A percentile compares a stretch with the other conserved stretches of the same genome.
Evolutionary conservation across 2,888 invertebrate species (phyloP).

Genomic region (Heterodera filipjevi): DNA sequence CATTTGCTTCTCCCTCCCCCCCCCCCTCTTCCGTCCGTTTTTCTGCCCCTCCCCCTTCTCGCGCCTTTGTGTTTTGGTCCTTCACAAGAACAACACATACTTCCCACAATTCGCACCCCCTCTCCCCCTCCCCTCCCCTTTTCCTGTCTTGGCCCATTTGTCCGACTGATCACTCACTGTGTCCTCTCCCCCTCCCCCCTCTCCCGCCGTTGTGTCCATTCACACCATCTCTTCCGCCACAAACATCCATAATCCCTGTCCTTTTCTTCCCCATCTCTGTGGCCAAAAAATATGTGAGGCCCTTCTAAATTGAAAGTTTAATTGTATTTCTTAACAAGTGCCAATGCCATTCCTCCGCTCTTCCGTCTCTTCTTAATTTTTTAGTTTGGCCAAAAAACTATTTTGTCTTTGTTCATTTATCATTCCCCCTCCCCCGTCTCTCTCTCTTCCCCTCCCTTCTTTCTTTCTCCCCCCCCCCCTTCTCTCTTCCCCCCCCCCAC

Average conservation of each 20-base stretch:
- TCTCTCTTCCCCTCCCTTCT: no score
- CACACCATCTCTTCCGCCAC: neutral
- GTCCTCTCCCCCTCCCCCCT: neutral
- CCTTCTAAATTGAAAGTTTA: neutral
- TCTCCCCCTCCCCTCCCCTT: neutral
- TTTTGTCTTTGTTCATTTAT: neutral
- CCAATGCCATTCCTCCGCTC: neutral
- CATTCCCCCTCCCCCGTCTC: neutral
- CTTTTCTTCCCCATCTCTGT: slow-evolving; percentile 47
- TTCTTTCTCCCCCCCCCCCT: no score
- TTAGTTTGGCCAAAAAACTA: neutral
- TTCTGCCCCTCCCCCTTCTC: neutral
- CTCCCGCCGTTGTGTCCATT: neutral
- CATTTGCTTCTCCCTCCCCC: neutral
- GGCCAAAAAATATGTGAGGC: slow-evolving; percentile 14
- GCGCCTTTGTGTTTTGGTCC: slow-evolving; percentile 11
- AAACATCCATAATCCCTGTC: neutral
- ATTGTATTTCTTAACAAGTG: neutral
- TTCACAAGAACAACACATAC: neutral
- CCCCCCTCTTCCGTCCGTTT: neutral
- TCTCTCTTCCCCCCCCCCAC: neutral
- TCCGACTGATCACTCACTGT: neutral
- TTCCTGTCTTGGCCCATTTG: neutral
- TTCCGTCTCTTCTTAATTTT: neutral
- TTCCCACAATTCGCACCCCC: neutral